Evolutionary conservation across 2,113 vertebrate species (phyloP), one percentile per base, ranked within the genome.

Genomic region (Poeciliopsis occidentalis): DNA sequence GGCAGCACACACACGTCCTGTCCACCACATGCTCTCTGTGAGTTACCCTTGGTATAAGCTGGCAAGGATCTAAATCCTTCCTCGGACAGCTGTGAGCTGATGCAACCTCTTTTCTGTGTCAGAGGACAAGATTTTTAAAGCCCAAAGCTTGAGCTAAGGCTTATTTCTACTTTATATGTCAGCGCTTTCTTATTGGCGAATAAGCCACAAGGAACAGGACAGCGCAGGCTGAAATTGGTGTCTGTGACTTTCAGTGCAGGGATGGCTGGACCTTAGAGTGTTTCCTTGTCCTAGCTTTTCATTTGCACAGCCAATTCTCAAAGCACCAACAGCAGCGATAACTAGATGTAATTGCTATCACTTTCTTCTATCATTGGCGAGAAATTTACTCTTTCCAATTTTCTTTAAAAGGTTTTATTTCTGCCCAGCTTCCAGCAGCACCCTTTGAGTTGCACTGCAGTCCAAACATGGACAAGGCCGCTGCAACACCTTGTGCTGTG

Each of bases 81-180:
- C 66, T 76, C 17, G 47, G 73, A 71, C 64, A 70, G 78, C 78
- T 71, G 68, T 26, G 63, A 81, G 79, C 70, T 73, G 71, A 78
- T 54, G 17, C 17, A 15, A 32, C 54, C 64, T 62, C 68, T 80
- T 34, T 75, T n/a, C 62, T 73, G 2, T 64, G 39, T 67, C 74
- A n/a, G 67, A 73, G 60, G 69, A 62, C 64, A 64, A 47, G 60
- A 67, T 60, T 64, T 72, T 41, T 60, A 61, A 39, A 67, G 75
- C 67, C 44, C 2, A 62, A 73, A 31, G 68, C 31, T 57, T 64
- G 71, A 73, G 44, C 64, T 24, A 10, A 15, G 71, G 64, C 62
- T 64, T 68, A 61, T 22, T 72, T 78, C 63, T 62, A 24, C 71
- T 75, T 76, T 63, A 62, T 67, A 70, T 70, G 76, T 76, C 57